Percentiles rank a stretch among this genome's conserved stretches.
Conservation (phyloP, 2,113 vertebrate species). For the Channa argus region DNA sequence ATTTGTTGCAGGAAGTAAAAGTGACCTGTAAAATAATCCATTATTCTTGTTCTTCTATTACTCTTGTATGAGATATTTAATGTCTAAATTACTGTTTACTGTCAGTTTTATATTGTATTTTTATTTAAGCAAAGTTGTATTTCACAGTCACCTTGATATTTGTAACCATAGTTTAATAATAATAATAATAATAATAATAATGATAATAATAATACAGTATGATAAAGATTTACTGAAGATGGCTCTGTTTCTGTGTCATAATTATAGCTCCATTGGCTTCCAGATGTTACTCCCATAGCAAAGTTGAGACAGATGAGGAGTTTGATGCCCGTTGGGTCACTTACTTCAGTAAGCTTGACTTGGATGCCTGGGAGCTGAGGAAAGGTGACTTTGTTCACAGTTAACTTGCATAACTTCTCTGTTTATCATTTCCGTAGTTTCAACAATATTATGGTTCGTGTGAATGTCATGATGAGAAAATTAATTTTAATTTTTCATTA, state of each 20-base stretch:
- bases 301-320: slow-evolving; percentile 95
- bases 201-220: neutral
- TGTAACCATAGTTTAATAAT: too few species aligned
- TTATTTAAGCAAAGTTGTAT: too few species aligned
- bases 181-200: neutral
- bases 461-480: neutral
- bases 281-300: slow-evolving; percentile 93
- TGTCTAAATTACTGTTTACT: too few species aligned
- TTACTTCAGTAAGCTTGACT: slow-evolving; percentile 96
- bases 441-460: neutral
- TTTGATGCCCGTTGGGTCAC: slow-evolving; percentile 98
- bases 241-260: neutral
- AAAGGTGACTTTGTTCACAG: slow-evolving; percentile 86
- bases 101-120: too few species aligned
- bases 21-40: too few species aligned
- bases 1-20: too few species aligned
- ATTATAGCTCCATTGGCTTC: slow-evolving; percentile 82
- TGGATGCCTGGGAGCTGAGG: slow-evolving; percentile 95
- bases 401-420: neutral
- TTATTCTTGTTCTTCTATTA: too few species aligned
- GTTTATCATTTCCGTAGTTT: neutral
- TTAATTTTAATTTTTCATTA: neutral
- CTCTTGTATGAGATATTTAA: too few species aligned
- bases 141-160: too few species aligned
- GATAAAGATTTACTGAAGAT: neutral